Percentiles rank a stretch among this genome's conserved stretches.
Conservation (phyloP, 2,797 vertebrate species). For the Scyliorhinus canicula region DNA sequence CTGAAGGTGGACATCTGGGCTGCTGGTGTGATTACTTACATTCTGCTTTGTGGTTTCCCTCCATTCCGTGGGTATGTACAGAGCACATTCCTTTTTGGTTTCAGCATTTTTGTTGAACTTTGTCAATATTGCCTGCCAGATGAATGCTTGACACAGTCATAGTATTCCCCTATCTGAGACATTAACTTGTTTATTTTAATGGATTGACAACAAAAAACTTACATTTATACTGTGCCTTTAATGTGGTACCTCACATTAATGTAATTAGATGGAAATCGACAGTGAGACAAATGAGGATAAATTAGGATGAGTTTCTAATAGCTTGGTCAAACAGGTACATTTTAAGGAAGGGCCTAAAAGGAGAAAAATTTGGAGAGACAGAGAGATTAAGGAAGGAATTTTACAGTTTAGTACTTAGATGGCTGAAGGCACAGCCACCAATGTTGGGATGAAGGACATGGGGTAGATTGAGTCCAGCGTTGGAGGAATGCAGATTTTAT, state of each 20-base stretch:
- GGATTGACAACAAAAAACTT: neutral
- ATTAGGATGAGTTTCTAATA: neutral
- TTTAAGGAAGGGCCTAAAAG: neutral
- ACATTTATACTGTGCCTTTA: neutral
- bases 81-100: neutral
- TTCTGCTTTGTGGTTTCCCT: slow-evolving; percentile 92
- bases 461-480: neutral
- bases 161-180: neutral
- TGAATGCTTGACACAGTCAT: neutral
- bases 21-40: slow-evolving; percentile 91
- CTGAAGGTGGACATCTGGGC: slow-evolving; percentile 97
- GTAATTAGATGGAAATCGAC: neutral
- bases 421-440: too few species aligned
- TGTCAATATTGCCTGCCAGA: neutral
- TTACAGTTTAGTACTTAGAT: neutral
- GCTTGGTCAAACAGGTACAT: neutral
- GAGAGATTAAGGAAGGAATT: neutral
- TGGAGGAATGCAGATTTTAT: neutral
- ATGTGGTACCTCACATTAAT: neutral
- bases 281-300: neutral
- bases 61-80: slow-evolving; percentile 83
- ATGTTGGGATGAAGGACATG: too few species aligned
- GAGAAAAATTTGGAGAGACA: neutral
- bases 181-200: neutral
- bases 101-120: neutral